Percentiles rank a stretch among this genome's conserved stretches.
Conservation (phyloP, 1,140 invertebrate species). For the Neuroterus valhalla region DNA sequence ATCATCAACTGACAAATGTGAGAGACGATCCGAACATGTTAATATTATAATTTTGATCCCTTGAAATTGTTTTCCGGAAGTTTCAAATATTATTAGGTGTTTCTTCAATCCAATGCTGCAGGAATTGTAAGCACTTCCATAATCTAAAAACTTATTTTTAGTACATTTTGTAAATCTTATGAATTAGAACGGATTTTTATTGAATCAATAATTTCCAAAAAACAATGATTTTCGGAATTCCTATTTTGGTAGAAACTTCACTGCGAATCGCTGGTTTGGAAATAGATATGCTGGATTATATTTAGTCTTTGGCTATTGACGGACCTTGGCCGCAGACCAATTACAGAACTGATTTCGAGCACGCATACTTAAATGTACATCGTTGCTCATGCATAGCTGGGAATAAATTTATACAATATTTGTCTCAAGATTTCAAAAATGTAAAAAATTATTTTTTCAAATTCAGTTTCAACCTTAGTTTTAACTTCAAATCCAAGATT, state of each 20-base stretch:
- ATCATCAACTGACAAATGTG: too few relatives aligned
- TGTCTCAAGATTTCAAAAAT: neutral
- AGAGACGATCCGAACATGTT: too few relatives aligned
- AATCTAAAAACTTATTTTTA: too few relatives aligned
- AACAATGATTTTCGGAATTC: neutral
- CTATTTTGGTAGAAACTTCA: conserved; percentile 22
- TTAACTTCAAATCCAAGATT: neutral
- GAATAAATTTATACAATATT: conserved; percentile 7
- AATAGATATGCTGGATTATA: conserved; percentile 27
- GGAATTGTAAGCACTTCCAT: too few relatives aligned
- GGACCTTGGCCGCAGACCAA: conserved; percentile 30
- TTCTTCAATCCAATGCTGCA: too few relatives aligned
- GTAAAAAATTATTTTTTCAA: neutral
- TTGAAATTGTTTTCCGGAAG: too few relatives aligned
- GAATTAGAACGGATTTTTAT: neutral
- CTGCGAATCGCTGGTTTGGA: conserved; percentile 29
- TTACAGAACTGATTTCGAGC: conserved; percentile 29
- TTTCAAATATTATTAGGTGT: too few relatives aligned
- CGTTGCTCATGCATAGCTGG: neutral
- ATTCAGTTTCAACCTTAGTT: neutral
- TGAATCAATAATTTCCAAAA: neutral
- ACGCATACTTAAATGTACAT: conserved; percentile 21
- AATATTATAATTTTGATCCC: too few relatives aligned
- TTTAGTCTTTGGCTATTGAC: conserved; percentile 30
- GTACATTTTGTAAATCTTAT: too few relatives aligned